These are phyloP conservation scores for Chymomyza procnemis DNA, from an alignment of 2,888 invertebrate species.

Conservation along the genomic window DNA sequence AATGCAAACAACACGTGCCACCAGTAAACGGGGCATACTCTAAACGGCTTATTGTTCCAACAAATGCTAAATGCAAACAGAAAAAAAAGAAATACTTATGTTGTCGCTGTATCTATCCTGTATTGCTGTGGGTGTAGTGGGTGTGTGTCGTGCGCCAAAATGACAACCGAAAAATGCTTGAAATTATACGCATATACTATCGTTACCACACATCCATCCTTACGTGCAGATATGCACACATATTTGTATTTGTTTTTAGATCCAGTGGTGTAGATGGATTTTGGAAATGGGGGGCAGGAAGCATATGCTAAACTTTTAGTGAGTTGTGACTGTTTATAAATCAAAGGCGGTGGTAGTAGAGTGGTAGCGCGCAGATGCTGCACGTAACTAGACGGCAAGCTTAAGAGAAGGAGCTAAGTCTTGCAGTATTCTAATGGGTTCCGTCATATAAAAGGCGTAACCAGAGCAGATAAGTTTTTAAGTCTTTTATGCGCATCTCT, in stretches of 20 bases:
- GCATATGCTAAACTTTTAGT: too few relatives aligned
- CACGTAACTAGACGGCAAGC: too few relatives aligned
- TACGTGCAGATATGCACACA: neutral
- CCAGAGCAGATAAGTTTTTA: too few relatives aligned
- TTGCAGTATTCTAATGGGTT: too few relatives aligned
- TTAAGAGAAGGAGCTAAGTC: too few relatives aligned
- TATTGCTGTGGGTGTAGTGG: neutral
- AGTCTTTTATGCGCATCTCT: too few relatives aligned
- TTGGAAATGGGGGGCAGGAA: too few relatives aligned
- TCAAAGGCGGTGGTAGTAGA: too few relatives aligned
- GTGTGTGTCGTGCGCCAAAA: conserved; percentile 21
- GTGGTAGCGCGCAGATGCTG: too few relatives aligned
- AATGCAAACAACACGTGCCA: neutral
- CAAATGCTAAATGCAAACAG: conserved; percentile 27
- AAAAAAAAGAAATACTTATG: neutral
- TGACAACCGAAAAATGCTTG: conserved; percentile 50
- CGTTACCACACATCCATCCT: conserved; percentile 11
- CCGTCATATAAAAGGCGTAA: too few relatives aligned
- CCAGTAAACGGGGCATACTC: neutral
- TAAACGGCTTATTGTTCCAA: conserved; percentile 2
- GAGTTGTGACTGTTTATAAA: too few relatives aligned
- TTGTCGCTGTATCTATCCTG: neutral
- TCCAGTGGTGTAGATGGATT: too few relatives aligned
- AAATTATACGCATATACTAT: conserved; percentile 54
- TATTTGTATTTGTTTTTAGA: neutral